phyloP scores from a whole-genome alignment of 2,888 invertebrate species.

The Macroteleia sp. region DNA sequence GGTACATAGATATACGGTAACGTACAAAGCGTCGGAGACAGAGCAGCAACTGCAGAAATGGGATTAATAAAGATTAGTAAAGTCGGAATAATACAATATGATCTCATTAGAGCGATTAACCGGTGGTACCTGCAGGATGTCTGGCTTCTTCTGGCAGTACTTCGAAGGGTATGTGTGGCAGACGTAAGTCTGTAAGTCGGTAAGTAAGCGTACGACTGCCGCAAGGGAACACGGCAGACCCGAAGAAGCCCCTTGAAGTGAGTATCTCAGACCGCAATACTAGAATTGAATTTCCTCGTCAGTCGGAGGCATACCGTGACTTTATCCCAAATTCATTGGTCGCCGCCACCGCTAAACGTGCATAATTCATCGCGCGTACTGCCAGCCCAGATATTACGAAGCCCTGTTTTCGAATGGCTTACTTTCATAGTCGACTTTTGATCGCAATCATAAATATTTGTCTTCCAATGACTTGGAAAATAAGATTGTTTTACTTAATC shows the following conservation, averaged over 20 bases:
- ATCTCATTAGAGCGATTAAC: constrained; percentile 83
- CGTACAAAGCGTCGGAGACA: constrained; percentile 42
- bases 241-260: constrained; percentile 75
- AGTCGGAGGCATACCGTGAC: constrained; percentile 43
- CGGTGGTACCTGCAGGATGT: constrained; percentile 78
- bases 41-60: constrained; percentile 74
- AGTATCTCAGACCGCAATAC: constrained; percentile 76
- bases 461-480: constrained; percentile 15
- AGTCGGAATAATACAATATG: constrained; percentile 83
- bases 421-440: constrained; percentile 30
- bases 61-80: constrained; percentile 83
- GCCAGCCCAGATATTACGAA: constrained; percentile 17
- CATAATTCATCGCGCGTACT: constrained; percentile 55
- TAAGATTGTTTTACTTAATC: background rate
- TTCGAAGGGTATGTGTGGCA: constrained; percentile 59
- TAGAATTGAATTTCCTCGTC: constrained; percentile 77
- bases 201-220: constrained; percentile 80
- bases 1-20: constrained; percentile 17
- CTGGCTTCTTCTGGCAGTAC: constrained; percentile 78
- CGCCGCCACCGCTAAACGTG: constrained; percentile 38
- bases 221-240: constrained; percentile 70
- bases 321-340: constrained; percentile 59
- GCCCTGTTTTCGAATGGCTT: constrained; percentile 22
- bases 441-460: constrained; percentile 44
- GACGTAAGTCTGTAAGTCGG: constrained; percentile 74